Conservation (phyloP, 2,797 vertebrate genomes). For the Thalassophryne amazonica region DNA sequence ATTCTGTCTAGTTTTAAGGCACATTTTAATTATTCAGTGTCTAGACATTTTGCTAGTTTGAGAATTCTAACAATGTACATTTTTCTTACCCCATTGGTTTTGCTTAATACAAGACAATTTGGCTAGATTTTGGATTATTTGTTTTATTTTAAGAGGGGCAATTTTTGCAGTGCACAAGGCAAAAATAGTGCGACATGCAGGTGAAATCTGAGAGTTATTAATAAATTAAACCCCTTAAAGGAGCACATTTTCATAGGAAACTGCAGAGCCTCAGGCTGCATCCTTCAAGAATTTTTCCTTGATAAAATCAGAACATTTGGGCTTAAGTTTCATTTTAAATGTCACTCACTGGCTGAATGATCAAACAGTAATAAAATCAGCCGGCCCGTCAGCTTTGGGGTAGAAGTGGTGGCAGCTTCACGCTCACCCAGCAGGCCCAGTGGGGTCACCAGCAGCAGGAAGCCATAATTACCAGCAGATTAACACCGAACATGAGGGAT, state of each 20-base stretch:
- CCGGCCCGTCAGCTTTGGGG: not conserved
- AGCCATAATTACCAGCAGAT: constrained; percentile 20
- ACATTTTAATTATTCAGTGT: too few species aligned
- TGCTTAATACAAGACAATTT: too few species aligned
- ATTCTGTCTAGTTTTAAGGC: too few species aligned
- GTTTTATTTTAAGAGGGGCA: too few species aligned
- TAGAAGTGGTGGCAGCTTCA: too few species aligned
- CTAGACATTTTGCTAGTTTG: too few species aligned
- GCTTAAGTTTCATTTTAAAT: not conserved
- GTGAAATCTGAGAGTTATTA: not conserved
- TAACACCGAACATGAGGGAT: not conserved
- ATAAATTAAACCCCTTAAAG: not conserved
- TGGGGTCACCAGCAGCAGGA: not conserved
- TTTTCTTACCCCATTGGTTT: too few species aligned
- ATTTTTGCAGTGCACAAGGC: not conserved
- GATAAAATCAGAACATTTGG: not conserved
- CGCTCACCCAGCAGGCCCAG: not conserved
- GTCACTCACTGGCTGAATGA: not conserved
- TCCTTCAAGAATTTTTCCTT: not conserved
- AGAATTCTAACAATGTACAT: too few species aligned
- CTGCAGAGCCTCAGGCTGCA: not conserved
- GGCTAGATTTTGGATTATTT: too few species aligned
- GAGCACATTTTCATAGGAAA: not conserved
- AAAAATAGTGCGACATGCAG: not conserved
- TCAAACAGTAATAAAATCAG: too few species aligned